A percentile compares a stretch with the other conserved stretches of the same genome.
phyloP scores from a whole-genome alignment of 2,888 invertebrate species.

The Oegoconia quadripuncta region DNA sequence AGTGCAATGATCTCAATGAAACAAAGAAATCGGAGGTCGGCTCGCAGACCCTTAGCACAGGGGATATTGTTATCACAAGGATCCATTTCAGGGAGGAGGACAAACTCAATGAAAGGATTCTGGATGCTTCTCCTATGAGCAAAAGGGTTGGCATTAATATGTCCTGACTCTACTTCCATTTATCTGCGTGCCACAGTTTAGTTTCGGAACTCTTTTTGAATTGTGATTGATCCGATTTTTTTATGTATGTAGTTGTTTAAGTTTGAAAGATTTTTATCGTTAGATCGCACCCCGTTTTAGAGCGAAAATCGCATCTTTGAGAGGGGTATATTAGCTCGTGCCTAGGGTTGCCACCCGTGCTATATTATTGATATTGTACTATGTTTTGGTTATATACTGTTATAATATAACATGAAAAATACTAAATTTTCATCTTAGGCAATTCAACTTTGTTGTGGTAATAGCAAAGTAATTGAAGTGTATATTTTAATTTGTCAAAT shows the following conservation, averaged over 20 bases:
- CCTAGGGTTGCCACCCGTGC: too few relatives aligned
- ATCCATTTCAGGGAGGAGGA: constrained; percentile 81
- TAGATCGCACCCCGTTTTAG: constrained; percentile 23
- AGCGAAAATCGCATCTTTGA: constrained; percentile 13
- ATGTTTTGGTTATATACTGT: too few relatives aligned
- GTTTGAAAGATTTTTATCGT: constrained; percentile 32
- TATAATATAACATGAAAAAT: too few relatives aligned
- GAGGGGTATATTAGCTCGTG: constrained; percentile 47
- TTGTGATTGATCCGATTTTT: constrained; percentile 57
- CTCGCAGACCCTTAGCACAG: constrained; percentile 93
- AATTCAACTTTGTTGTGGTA: too few relatives aligned
- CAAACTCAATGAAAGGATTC: constrained; percentile 63
- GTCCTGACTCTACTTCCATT: constrained; percentile 70
- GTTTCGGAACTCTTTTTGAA: constrained; percentile 54
- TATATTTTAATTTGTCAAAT: too few relatives aligned
- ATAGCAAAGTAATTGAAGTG: too few relatives aligned
- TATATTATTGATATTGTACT: too few relatives aligned
- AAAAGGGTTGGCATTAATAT: constrained; percentile 64
- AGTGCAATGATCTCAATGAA: constrained; percentile 70
- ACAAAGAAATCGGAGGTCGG: constrained; percentile 77
- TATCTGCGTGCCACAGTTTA: constrained; percentile 67
- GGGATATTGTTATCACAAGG: constrained; percentile 94
- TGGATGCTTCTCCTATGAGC: constrained; percentile 66
- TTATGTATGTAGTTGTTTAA: constrained; percentile 43
- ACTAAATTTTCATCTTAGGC: too few relatives aligned